Evolutionary conservation across 2,797 vertebrate genomes (phyloP).

Genomic region (Etheostoma perlongum): DNA sequence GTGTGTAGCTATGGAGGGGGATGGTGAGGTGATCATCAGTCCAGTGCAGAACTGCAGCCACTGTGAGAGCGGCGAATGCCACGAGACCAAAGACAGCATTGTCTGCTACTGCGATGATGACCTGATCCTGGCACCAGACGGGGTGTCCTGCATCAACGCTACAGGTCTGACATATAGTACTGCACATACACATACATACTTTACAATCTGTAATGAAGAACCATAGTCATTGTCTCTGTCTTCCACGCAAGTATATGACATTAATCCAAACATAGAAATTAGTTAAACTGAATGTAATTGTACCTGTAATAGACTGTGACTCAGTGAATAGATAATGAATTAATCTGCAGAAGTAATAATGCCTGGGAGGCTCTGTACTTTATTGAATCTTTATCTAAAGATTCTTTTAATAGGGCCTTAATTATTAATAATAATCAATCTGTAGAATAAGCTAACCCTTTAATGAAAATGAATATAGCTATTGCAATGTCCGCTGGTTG

Average conservation of each 20-base stretch:
- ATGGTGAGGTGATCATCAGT: constrained; percentile 95
- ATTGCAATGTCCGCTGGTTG: constrained; percentile 13
- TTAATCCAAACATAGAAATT: constrained; percentile 30
- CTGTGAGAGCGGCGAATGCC: constrained; percentile 93
- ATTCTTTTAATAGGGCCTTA: constrained; percentile 56
- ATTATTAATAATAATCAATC: constrained; percentile 66
- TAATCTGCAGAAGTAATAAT: constrained; percentile 68
- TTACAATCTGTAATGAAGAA: constrained; percentile 8
- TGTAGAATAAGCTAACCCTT: constrained; percentile 45
- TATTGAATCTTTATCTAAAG: constrained; percentile 70
- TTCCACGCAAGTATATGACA: constrained; percentile 31
- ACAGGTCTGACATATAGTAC: constrained; percentile 70
- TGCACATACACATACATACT: constrained; percentile 6
- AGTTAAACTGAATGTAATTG: constrained; percentile 54
- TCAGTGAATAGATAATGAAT: constrained; percentile 63
- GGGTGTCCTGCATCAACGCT: constrained; percentile 89
- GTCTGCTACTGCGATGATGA: constrained; percentile 93
- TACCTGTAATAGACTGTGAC: constrained; percentile 67
- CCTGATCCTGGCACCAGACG: constrained; percentile 87
- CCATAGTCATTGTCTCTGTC: background rate
- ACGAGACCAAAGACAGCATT: constrained; percentile 83
- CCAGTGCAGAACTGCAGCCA: constrained; percentile 97
- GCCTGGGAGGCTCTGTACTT: constrained; percentile 58
- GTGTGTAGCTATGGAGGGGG: constrained; percentile 90
- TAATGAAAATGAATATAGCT: constrained; percentile 43